A percentile compares a stretch with the other conserved stretches of the same genome.
These are phyloP conservation scores for Eleutherodactylus coqui DNA, from an alignment of 2,797 vertebrate species.

Conservation along the genomic window DNA sequence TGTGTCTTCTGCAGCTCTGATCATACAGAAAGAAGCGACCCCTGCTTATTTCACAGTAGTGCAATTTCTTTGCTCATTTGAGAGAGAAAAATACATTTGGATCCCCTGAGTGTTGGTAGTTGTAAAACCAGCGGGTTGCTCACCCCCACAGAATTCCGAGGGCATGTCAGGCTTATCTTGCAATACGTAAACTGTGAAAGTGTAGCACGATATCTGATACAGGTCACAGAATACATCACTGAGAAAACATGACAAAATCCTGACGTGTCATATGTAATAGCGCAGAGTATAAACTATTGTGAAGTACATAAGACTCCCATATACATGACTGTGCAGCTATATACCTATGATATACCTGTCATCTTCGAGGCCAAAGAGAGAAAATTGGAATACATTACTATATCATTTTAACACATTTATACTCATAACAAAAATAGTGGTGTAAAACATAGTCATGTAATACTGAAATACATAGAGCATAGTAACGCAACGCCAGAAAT, in stretches of 20 bases:
- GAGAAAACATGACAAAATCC: constrained; percentile 1
- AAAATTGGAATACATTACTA: no score
- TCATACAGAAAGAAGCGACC: constrained; percentile 48
- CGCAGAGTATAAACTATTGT: not conserved
- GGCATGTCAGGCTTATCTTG: constrained; percentile 56
- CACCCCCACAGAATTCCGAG: constrained; percentile 48
- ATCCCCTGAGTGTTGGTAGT: constrained; percentile 38
- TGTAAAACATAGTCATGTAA: no score
- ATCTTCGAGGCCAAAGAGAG: no score
- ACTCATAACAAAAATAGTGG: no score
- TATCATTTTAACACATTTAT: no score
- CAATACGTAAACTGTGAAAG: constrained; percentile 21
- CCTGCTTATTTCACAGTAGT: constrained; percentile 50
- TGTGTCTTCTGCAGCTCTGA: constrained; percentile 25
- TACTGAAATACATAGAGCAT: no score
- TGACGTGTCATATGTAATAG: not conserved
- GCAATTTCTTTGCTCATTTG: constrained; percentile 62
- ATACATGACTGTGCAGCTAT: no score
- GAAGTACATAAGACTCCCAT: not conserved
- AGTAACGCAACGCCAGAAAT: no score
- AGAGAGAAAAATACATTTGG: constrained; percentile 51
- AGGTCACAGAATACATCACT: constrained; percentile 44
- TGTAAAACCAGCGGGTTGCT: not conserved
- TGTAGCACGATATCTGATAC: constrained; percentile 52
- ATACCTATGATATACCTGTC: no score